Base-by-base conservation (phyloP, 2,888 invertebrate species). In the Rotaria macrura region DNA sequence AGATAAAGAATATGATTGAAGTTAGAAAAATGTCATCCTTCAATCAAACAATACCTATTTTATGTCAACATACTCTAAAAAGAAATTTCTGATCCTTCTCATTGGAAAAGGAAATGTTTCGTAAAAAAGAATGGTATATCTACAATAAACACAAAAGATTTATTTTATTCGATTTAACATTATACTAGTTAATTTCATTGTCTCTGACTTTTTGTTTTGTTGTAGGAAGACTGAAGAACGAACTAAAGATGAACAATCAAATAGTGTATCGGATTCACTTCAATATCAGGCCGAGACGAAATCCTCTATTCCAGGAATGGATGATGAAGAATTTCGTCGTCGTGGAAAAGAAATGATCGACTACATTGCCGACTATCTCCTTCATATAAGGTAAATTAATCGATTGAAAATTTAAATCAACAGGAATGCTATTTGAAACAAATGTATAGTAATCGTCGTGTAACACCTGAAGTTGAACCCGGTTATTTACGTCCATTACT, bases 281-380 rank as follows among this genome's bases (percentile, higher is more conserved):
- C 52, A 52, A 52, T 23, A 52, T 52, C 23, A 23, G 29, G 34
- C 1, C 6, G 65, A 65, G 34, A 34, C 65, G 20, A 65, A 3
- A 38, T 17, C 65, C 25, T 25, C 43, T 40, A 79, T 43, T 7
- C 79, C 79, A 9, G 79, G 79, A 55, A 90, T 90, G 90, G 89
- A 90, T 84, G 86, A 89, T 0, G 84, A 86, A 25, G 90, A 90
- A 85, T 91, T 91, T 87, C 87, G 90, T 54, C 89, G 89, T 86
- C 87, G 89, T 38, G 91, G 91, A 1, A 89, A 89, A 85, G 90
- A 91, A 84, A 89, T 90, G 89, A 89, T 90, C 43, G 89, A 89
- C 87, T 90, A 89, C 85, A 89, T 91, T 34, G 90, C 90, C 0
- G 88, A 89, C 83, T 90, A 90, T 86, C 88, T 90, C 89, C 89